Conservation (phyloP, 2,797 vertebrate genomes). For the Pipistrellus nathusii region DNA sequence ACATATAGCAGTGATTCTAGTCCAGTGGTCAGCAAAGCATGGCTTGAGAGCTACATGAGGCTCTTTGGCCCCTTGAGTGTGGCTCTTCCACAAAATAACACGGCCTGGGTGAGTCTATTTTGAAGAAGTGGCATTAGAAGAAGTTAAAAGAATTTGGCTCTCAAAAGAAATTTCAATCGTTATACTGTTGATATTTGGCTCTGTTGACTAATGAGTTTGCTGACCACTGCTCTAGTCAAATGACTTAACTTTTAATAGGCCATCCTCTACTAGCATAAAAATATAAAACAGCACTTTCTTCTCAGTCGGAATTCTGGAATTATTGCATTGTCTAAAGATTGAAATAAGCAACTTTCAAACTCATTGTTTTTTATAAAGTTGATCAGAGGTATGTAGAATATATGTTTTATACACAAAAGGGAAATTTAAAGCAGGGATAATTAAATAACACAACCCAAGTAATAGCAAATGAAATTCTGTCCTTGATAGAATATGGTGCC, state of each 20-base stretch:
- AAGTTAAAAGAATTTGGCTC: too few species aligned
- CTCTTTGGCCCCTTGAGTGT: too few species aligned
- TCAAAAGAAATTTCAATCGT: too few species aligned
- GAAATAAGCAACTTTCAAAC: background rate
- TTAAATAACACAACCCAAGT: background rate
- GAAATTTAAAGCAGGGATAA: background rate
- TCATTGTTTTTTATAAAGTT: background rate
- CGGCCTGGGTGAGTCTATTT: too few species aligned
- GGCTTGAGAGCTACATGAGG: too few species aligned
- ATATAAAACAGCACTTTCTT: background rate
- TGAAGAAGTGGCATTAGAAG: too few species aligned
- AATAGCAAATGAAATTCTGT: background rate
- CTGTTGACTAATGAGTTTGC: too few species aligned
- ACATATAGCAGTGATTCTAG: background rate
- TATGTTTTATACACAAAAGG: background rate
- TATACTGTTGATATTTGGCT: too few species aligned
- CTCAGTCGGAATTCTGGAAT: constrained; percentile 1
- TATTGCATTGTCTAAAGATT: constrained; percentile 35
- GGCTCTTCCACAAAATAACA: too few species aligned
- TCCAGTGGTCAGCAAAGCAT: too few species aligned
- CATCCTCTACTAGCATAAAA: background rate
- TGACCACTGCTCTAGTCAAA: background rate
- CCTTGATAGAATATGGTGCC: background rate
- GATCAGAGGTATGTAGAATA: background rate
- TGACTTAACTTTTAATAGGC: background rate